Evolutionary conservation across 2,888 invertebrate genomes (phyloP), one percentile per base, ranked within the genome.

Genomic region (Lasioglossum calceatum): DNA sequence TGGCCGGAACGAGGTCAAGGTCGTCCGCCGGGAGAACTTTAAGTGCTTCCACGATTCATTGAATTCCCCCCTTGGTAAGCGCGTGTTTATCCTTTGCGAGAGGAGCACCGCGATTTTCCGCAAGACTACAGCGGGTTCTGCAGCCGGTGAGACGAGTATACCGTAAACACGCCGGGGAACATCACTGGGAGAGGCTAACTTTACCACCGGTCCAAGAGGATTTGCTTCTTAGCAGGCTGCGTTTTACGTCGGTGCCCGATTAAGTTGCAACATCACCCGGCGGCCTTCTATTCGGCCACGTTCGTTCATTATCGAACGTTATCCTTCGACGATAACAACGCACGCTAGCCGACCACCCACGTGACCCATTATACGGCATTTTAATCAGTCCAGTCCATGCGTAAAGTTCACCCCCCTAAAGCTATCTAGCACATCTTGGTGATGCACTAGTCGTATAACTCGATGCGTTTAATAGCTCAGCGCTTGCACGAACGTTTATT

Each of bases 31-130:
- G 74, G 80, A 79, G 81, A 89, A 89, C 92, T 92, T 92, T 88
- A 92, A 91, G 92, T 90, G 92, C 92, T 93, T 92, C 93, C 86
- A 89, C 87, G 79, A 87, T 93, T 88, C 87, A 83, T 79, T 88
- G 84, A 91, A 90, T 85, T 82, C 82, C 82, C 73, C 64, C 44
- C 44, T 32, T 61, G 47, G 36, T 27, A 23, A 19, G 19, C 27
- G 54, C 50, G 23, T 47, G 67, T 39, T 42, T 14, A 39, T 61
- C 77, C 64, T 77, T 64, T 73, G 44, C 75, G 58, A 12, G 39
- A 36, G 64, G 27, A 78, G 32, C 71, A 54, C 61, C 64, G 61
- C 79, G 73, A 82, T 82, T 86, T 87, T 79, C 77, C 74, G 81
- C 86, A 61, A 79, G 85, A 78, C 76, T 54, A 74, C 54, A 10